Conservation (phyloP, 2,797 vertebrate species). For the Characodon lateralis region DNA sequence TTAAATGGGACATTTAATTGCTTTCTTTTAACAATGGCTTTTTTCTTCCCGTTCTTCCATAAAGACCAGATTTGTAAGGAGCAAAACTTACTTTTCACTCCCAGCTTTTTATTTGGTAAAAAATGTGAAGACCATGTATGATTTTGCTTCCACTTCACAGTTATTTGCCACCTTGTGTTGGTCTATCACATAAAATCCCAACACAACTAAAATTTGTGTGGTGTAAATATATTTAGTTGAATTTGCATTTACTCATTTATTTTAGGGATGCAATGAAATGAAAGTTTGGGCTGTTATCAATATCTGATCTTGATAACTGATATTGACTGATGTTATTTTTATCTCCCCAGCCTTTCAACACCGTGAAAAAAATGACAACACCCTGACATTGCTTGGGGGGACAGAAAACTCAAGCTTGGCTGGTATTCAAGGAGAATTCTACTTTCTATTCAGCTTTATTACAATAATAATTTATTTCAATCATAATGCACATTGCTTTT, state of each 20-base stretch:
- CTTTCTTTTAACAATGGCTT: background rate
- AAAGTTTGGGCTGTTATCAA: no score
- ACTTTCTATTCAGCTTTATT: background rate
- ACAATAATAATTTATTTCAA: background rate
- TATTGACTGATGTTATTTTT: background rate
- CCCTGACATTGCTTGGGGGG: background rate
- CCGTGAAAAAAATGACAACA: background rate
- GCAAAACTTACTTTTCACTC: background rate
- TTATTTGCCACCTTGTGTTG: background rate
- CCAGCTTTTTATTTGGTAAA: background rate
- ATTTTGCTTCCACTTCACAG: background rate
- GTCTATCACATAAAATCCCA: background rate
- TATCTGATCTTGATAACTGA: background rate
- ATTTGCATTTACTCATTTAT: background rate
- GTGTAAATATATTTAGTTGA: background rate
- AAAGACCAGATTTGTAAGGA: no score
- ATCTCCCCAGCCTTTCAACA: background rate
- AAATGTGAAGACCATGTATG: background rate
- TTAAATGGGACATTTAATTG: background rate
- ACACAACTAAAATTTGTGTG: background rate
- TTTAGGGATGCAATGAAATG: background rate
- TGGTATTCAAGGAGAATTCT: conserved; percentile 50
- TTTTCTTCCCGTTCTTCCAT: background rate
- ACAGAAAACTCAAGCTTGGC: conserved; percentile 50
- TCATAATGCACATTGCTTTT: background rate